Base-by-base conservation (phyloP, 2,888 invertebrate species). In the Netelia inedita region DNA sequence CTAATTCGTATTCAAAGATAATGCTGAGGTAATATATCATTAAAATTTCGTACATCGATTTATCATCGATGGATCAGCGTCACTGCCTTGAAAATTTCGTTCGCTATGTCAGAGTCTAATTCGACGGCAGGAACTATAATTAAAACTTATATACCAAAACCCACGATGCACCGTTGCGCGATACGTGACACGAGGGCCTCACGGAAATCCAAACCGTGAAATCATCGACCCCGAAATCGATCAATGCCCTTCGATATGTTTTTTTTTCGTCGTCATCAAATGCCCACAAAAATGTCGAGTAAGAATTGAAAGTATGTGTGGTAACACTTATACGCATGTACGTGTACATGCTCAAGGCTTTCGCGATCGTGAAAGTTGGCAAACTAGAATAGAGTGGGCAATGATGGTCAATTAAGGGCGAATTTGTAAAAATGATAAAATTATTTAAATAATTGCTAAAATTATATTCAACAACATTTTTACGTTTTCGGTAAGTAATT, bases 21-120 rank as follows among this genome's bases (percentile, higher is more conserved):
- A 5, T 28, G 28, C n/a, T 10, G 57, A 23, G 68, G 59, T 78
- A 57, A 78, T 55, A 57, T 55, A 23, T 66, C 63, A 82, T 82
- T 76, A 75, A 28, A 76, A 71, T 75, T 71, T 65, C 46, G 35
- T 57, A 57, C 16, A 53, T 8, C 43, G 53, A 61, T 69, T 81
- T 59, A 81, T 81, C 57, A 71, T 19, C 35, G 50, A 50, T 43
- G 16, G 21, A 65, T 71, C 57, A 76, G 75, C 35, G 57, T 66
- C 41, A 59, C 59, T 14, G 21, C 76, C 76, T 72, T 82, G 82
- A 76, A 76, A 76, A 66, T 43, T 23, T 10, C 23, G 66, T 65
- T 71, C 61, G 63, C 65, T 65, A 76, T 28, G 5, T 28, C 72
- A 55, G 50, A 53, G 2, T 68, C 43, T 16, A 16, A 28, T 72